Evolutionary conservation across 2,888 invertebrate species (phyloP), one percentile per base, ranked within the genome.

Genomic region (Saturnia pavonia): DNA sequence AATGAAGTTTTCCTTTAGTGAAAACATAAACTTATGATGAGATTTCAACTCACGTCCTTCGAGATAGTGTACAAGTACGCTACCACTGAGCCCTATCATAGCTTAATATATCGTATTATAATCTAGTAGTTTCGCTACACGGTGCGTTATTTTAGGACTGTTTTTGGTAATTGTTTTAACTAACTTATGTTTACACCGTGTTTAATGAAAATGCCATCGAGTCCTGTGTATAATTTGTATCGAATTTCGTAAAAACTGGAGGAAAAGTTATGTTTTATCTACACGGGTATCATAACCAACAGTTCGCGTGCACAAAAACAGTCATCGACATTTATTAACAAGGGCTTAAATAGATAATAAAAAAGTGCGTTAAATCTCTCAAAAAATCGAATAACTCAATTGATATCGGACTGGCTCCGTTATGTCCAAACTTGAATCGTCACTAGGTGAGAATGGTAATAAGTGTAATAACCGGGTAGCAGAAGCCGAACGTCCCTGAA

Each of bases 281-380:
- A 77, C 79, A 71, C 80, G 80, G 80, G 78, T 76, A 81, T 77
- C 78, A 78, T 86, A 89, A 87, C 86, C 76, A 82, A 81, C 82
- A 80, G 85, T 86, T 91, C 88, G 91, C 90, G 89, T 91, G 90
- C 83, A 78, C 81, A 78, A 85, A 89, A 88, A 89, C 88, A 88
- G 89, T 89, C 84, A 88, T 89, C 85, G 81, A 80, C 85, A 80
- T 86, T 86, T 85, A 82, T 88, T 85, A 80, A 82, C 81, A 80
- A 83, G 83, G 78, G 80, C 77, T 82, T 84, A 7, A n/a, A n/a
- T 19, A 65, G 19, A 65, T 65, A 40, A 40, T 65, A 65, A 40
- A 57, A 12, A 57, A 65, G 19, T 34, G 19, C 40, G 40, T 65
- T n/a, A 40, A 40, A 65, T n/a, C 40, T n/a, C 57, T 25, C 0